phyloP scores from a whole-genome alignment of 2,888 invertebrate species.

The Dromius quadrimaculatus region DNA sequence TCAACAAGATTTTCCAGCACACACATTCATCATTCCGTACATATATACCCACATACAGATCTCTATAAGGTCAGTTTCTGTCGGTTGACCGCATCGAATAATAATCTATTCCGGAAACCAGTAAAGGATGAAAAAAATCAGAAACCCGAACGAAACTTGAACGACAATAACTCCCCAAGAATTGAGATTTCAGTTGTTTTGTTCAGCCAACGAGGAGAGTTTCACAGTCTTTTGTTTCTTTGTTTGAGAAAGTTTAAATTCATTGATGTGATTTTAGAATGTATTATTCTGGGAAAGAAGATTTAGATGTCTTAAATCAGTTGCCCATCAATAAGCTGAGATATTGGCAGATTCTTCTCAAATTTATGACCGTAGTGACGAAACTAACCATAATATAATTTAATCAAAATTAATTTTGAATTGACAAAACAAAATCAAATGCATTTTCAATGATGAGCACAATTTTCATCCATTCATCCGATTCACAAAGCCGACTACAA shows the following conservation, averaged over 20 bases:
- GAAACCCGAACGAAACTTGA: background rate
- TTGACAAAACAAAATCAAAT: no score
- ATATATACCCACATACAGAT: background rate
- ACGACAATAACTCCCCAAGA: conserved; percentile 2
- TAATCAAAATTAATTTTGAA: no score
- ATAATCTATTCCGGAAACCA: conserved; percentile 19
- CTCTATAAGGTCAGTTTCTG: background rate
- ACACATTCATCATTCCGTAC: background rate
- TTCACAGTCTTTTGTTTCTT: no score
- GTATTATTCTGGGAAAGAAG: background rate
- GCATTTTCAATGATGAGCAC: no score
- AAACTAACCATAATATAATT: no score
- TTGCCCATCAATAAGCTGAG: no score
- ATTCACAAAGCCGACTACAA: no score
- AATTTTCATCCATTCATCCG: no score
- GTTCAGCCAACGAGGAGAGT: background rate
- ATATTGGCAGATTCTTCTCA: no score
- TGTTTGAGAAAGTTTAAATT: conserved; percentile 3
- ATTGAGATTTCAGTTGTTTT: background rate
- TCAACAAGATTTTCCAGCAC: background rate
- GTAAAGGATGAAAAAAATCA: conserved; percentile 7
- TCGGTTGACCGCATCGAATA: conserved; percentile 27
- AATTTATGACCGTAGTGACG: no score
- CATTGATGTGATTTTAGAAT: background rate
- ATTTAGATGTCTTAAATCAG: no score